A percentile compares a stretch with the other conserved stretches of the same genome.
Conservation (phyloP, 2,113 vertebrate species). For the Cyanoderma ruficeps region DNA sequence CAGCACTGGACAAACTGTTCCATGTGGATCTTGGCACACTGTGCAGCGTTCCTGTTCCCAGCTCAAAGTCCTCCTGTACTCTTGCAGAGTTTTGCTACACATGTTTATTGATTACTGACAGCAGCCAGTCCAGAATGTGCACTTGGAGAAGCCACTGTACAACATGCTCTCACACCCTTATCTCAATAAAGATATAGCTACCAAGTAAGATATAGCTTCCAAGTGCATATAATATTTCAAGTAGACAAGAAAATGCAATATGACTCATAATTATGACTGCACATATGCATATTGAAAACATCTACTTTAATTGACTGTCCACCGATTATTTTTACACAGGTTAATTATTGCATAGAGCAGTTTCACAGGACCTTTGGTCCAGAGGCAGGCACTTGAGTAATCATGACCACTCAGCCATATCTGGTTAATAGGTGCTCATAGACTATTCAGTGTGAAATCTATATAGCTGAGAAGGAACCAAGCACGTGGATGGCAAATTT, state of each 20-base stretch:
- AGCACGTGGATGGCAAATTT: not conserved
- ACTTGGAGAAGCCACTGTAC: not conserved
- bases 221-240: not conserved
- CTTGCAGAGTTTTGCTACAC: not conserved
- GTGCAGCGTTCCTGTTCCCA: rapidly evolving
- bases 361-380: not conserved
- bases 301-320: not conserved
- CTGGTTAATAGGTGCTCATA: not conserved
- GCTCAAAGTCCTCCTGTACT: not conserved
- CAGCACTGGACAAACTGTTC: not conserved
- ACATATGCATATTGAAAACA: not conserved
- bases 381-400: not conserved
- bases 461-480: not conserved
- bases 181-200: not conserved
- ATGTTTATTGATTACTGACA: not conserved
- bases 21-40: not conserved
- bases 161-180: rapidly evolving
- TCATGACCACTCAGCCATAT: not conserved
- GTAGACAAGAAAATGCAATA: not conserved
- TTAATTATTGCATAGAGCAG: not conserved
- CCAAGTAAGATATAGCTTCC: no score
- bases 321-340: not conserved
- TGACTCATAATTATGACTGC: rapidly evolving
- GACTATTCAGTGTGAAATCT: not conserved
- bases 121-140: not conserved